A percentile compares a stretch with the other conserved stretches of the same genome.
Evolutionary conservation across 2,888 invertebrate genomes (phyloP).

Genomic region (Euplexia lucipara): DNA sequence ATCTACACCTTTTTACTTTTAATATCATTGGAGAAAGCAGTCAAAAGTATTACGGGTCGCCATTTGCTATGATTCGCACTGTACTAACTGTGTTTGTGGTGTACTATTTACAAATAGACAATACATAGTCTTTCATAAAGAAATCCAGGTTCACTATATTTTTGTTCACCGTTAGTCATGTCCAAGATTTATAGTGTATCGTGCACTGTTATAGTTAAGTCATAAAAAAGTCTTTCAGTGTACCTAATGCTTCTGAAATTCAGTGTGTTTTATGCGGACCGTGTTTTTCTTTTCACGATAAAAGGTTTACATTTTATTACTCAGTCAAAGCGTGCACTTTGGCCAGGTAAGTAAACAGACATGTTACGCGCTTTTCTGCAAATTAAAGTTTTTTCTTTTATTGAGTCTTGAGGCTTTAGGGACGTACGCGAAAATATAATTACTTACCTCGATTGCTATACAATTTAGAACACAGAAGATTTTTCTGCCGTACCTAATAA

Average conservation of each 20-base stretch:
- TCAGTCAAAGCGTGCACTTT: constrained; percentile 57
- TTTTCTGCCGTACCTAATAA: neutral
- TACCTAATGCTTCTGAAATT: constrained; percentile 61
- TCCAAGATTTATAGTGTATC: constrained; percentile 20
- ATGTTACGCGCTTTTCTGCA: constrained; percentile 27
- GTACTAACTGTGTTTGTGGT: too few relatives aligned
- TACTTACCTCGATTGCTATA: constrained; percentile 22
- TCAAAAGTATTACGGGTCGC: too few relatives aligned
- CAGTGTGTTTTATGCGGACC: constrained; percentile 62
- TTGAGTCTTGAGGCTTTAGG: constrained; percentile 17
- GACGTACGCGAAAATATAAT: constrained; percentile 27
- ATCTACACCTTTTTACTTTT: too few relatives aligned
- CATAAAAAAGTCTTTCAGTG: constrained; percentile 37
- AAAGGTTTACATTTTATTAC: constrained; percentile 69
- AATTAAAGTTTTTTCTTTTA: constrained; percentile 35
- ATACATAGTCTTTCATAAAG: neutral
- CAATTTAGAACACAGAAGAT: constrained; percentile 1
- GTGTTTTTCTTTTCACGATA: constrained; percentile 64
- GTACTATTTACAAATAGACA: too few relatives aligned
- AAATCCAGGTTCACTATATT: neutral
- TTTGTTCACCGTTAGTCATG: neutral
- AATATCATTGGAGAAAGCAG: too few relatives aligned
- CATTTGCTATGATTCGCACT: too few relatives aligned
- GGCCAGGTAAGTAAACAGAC: constrained; percentile 41
- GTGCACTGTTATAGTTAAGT: constrained; percentile 7